A percentile compares a stretch with the other conserved stretches of the same genome.
Conservation (phyloP, 2,888 invertebrate genomes). For the Folsomia candida region DNA sequence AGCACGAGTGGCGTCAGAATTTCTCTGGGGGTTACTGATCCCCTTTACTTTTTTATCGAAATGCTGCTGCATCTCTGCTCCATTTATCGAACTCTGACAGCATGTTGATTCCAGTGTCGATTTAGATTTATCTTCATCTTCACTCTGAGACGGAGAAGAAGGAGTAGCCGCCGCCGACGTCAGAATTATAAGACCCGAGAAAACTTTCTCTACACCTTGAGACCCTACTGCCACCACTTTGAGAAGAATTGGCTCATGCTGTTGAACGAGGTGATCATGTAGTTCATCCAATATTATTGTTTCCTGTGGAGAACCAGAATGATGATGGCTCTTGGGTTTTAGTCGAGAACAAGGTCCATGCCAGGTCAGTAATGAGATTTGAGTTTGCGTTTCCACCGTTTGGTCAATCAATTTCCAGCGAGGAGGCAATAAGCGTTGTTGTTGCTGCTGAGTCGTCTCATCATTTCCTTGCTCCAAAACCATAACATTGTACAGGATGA, state of each 20-base stretch:
- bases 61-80: not conserved
- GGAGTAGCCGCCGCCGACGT: not conserved
- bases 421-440: slow-evolving; percentile 13
- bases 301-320: no score
- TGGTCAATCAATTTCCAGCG: slow-evolving; percentile 42
- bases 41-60: not conserved
- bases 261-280: not conserved
- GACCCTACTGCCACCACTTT: slow-evolving; percentile 32
- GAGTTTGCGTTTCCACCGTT: slow-evolving; percentile 23
- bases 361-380: slow-evolving; percentile 33
- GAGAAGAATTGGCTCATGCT: slow-evolving; percentile 26
- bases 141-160: no score
- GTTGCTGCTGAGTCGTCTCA: not conserved
- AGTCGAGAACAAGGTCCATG: slow-evolving; percentile 16
- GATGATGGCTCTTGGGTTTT: slow-evolving; percentile 6
- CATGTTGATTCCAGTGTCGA: not conserved
- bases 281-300: not conserved
- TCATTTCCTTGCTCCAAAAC: not conserved
- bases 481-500: not conserved
- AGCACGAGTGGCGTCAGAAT: no score
- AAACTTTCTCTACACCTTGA: slow-evolving; percentile 33
- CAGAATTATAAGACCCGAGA: slow-evolving; percentile 9
- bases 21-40: not conserved
- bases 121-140: not conserved
- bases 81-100: not conserved